Evolutionary conservation across 2,888 invertebrate genomes (phyloP).

Genomic region (Lasioglossum figueresi): DNA sequence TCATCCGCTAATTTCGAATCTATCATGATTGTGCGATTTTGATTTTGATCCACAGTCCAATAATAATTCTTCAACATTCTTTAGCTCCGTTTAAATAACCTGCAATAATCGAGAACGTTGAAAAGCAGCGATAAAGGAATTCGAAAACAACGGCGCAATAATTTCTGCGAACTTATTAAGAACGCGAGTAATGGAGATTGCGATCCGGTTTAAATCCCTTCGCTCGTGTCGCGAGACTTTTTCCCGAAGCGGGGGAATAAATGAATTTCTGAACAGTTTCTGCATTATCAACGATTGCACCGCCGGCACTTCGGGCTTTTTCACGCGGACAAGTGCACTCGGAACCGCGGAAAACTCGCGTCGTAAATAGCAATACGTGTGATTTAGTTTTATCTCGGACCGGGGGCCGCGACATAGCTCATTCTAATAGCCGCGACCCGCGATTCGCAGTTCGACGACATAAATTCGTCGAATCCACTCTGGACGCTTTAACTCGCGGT

Average conservation of each 20-base stretch:
- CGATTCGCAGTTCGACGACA: slow-evolving; percentile 21
- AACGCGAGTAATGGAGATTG: background rate
- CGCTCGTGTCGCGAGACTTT: background rate
- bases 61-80: no score
- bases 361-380: slow-evolving; percentile 1
- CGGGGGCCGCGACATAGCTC: background rate
- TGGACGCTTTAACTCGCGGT: slow-evolving; percentile 24
- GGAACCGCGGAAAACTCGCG: slow-evolving; percentile 1
- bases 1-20: no score
- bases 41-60: no score
- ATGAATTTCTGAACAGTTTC: slow-evolving; percentile 5
- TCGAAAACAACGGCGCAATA: background rate
- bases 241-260: background rate
- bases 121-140: background rate
- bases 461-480: slow-evolving; percentile 19
- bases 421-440: background rate
- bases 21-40: no score
- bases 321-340: background rate
- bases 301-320: background rate
- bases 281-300: background rate
- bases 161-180: background rate
- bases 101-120: background rate
- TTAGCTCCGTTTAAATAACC: background rate
- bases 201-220: background rate
- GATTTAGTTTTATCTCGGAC: background rate